phyloP scores from a whole-genome alignment of 2,113 vertebrate species.

The Erythrocercus mccallii region DNA sequence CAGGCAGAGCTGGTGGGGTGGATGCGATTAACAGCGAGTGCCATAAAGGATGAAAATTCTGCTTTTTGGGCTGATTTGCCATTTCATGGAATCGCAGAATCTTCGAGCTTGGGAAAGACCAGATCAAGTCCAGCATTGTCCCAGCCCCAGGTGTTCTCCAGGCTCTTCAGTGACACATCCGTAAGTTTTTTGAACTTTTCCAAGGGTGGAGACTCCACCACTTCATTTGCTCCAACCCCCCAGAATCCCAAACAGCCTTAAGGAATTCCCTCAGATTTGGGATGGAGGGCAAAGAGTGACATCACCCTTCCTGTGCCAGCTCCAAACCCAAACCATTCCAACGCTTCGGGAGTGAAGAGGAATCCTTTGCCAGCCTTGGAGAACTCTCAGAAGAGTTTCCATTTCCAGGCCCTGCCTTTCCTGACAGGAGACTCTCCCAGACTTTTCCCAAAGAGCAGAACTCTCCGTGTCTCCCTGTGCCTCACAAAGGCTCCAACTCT shows the following conservation, averaged over 20 bases:
- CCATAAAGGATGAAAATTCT: rapidly evolving
- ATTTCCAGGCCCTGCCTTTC: background rate
- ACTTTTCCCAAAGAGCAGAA: background rate
- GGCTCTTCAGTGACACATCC: background rate
- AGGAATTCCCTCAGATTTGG: background rate
- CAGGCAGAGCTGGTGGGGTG: background rate
- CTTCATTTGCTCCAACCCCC: background rate
- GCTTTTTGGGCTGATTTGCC: background rate
- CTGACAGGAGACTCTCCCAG: background rate
- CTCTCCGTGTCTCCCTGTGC: rapidly evolving
- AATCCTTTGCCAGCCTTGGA: background rate
- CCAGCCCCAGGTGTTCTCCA: background rate
- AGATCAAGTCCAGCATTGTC: background rate
- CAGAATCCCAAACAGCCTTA: background rate
- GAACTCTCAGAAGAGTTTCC: background rate
- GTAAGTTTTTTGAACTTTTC: rapidly evolving
- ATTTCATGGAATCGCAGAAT: background rate
- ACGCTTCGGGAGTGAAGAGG: too few relatives aligned
- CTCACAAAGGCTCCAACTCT: background rate
- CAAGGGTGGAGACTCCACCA: background rate
- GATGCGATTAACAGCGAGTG: rapidly evolving
- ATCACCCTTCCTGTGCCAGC: background rate
- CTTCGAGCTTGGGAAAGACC: too few relatives aligned
- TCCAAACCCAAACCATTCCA: background rate
- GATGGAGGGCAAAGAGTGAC: rapidly evolving